Conservation (phyloP, 2,113 vertebrate genomes). For the Brachionichthys hirsutus region DNA sequence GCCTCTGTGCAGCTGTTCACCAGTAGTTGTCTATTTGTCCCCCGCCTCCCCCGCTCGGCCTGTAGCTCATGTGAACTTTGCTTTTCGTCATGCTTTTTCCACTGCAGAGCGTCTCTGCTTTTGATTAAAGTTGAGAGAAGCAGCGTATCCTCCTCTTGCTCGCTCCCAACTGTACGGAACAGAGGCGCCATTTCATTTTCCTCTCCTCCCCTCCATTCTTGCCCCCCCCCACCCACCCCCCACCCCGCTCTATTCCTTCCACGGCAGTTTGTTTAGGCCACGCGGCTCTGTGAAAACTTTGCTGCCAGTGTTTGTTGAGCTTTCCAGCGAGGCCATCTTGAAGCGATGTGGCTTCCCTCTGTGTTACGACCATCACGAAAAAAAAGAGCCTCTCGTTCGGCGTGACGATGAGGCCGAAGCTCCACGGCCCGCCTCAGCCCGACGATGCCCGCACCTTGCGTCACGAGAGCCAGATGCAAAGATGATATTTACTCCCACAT, state of each 20-base stretch:
- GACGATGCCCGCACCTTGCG: background rate
- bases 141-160: constrained; percentile 38
- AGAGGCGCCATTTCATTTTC: constrained; percentile 52
- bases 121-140: constrained; percentile 64
- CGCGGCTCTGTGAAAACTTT: constrained; percentile 65
- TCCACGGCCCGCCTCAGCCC: background rate
- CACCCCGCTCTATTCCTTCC: constrained; percentile 34
- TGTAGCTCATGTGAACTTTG: constrained; percentile 66
- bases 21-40: constrained; percentile 70
- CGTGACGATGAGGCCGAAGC: constrained; percentile 16
- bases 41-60: constrained; percentile 13
- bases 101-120: constrained; percentile 64
- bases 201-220: background rate
- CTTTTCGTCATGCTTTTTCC: constrained; percentile 68
- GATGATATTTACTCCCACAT: constrained; percentile 17
- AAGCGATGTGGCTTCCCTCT: constrained; percentile 56
- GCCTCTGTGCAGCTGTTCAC: constrained; percentile 59
- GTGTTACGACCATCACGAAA: constrained; percentile 55
- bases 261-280: constrained; percentile 70
- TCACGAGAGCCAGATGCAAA: constrained; percentile 14
- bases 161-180: constrained; percentile 10
- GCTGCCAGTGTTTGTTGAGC: constrained; percentile 65
- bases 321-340: constrained; percentile 67
- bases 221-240: background rate
- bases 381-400: constrained; percentile 42